Base-by-base conservation (phyloP, 2,888 invertebrate genomes). In the Melinopterus prodromus region DNA sequence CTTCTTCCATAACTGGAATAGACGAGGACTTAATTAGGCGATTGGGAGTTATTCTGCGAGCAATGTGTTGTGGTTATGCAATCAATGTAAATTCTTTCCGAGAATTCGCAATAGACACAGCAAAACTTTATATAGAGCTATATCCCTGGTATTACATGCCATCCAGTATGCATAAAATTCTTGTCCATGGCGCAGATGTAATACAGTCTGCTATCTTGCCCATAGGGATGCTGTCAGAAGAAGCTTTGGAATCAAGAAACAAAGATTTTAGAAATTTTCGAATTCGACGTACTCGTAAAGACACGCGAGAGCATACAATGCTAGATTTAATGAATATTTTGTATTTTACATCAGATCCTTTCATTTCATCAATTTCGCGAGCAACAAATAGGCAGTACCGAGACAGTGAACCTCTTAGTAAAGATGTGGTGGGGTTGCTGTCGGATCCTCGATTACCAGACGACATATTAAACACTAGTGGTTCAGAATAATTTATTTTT, bases 91-190 rank as follows among this genome's bases (percentile, higher is more conserved):
- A 74, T 9, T n/a, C 16, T n/a, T 74, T 74, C 74, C 35, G 35
- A 1, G 74, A 74, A 71, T 71, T 16, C 14, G 16, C 71, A 7
- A 15, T 71, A 7, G 5, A 71, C 26, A 71, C 71, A 7, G 71
- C 71, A 53, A 71, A n/a, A 71, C 26, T 16, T 1, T 71, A 16
- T 71, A n/a, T 71, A 38, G n/a, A 76, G 14, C 14, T 76, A 6
- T 36, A 76, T 72, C 72, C 72, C 4, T 72, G 53, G 53, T 53
- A 53, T 53, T 53, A 53, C 53, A 53, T 53, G 53, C 53, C 53
- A 9, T 53, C 12, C 53, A 53, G 53, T 12, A 53, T 53, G 7
- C 53, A 53, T 12, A 53, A 4, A 53, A 2, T 53, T 53, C 53
- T 53, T 12, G 12, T 53, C 2, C 7, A 53, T 53, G 53, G 53